Percentiles rank a stretch among this genome's conserved stretches.
Evolutionary conservation across 2,888 invertebrate genomes (phyloP).

Genomic region (Agriopis aurantiaria): DNA sequence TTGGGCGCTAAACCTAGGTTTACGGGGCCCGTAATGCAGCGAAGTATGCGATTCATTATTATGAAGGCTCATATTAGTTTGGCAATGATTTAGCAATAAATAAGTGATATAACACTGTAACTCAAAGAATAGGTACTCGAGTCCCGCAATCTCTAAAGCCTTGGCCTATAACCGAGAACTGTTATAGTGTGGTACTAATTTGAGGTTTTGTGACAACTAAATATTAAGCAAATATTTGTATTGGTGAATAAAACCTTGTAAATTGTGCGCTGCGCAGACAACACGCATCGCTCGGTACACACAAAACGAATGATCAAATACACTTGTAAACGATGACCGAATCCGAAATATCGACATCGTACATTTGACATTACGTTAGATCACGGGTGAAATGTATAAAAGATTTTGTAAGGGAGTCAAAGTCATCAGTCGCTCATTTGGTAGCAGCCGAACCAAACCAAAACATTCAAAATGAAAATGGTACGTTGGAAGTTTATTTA

Average conservation of each 20-base stretch:
- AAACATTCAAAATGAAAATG: conserved; percentile 76
- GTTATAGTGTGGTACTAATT: conserved; percentile 46
- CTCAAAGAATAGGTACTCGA: conserved; percentile 9
- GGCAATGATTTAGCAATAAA: conserved; percentile 20
- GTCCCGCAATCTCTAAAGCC: conserved; percentile 19
- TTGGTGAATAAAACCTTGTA: conserved; percentile 62
- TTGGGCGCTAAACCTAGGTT: neutral
- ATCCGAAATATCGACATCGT: conserved; percentile 74
- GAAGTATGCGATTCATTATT: conserved; percentile 5
- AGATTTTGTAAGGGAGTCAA: conserved; percentile 66
- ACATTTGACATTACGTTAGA: conserved; percentile 77
- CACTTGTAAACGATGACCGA: conserved; percentile 61
- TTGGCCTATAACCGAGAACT: conserved; percentile 24
- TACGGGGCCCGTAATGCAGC: neutral
- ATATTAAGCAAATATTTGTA: conserved; percentile 61
- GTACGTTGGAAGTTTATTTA: conserved; percentile 58
- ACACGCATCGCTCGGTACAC: conserved; percentile 49
- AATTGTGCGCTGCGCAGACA: conserved; percentile 49
- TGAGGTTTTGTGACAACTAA: conserved; percentile 60
- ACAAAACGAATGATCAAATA: conserved; percentile 50
- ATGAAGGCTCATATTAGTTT: conserved; percentile 12
- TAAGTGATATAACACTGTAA: conserved; percentile 14
- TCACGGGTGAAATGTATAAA: conserved; percentile 78
- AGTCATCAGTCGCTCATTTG: conserved; percentile 77
- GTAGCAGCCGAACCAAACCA: conserved; percentile 64